phyloP scores from a whole-genome alignment of 2,888 invertebrate genomes.

The Ophioninae sp. region DNA sequence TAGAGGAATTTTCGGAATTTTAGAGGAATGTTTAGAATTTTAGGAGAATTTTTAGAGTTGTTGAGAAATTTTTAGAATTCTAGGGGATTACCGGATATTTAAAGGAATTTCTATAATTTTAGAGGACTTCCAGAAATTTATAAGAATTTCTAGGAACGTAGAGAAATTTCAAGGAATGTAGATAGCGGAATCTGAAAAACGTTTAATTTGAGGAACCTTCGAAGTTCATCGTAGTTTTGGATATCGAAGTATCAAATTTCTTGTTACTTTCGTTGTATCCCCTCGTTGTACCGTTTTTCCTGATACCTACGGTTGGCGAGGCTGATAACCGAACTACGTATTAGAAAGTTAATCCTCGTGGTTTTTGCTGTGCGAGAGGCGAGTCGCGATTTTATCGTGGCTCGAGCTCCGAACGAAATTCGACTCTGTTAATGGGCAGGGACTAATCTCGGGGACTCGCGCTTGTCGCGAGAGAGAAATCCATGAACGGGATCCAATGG shows the following conservation, averaged over 20 bases:
- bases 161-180: too few species aligned
- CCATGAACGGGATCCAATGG: conserved; percentile 18
- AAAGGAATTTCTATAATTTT: too few species aligned
- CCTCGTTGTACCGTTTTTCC: not conserved
- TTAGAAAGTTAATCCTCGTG: conserved; percentile 15
- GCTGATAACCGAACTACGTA: conserved; percentile 4
- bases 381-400: conserved; percentile 34
- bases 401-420: conserved; percentile 46
- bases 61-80: too few species aligned
- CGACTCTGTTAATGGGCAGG: conserved; percentile 52
- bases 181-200: too few species aligned
- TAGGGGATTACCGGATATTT: too few species aligned
- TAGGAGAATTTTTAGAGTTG: too few species aligned
- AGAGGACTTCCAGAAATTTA: too few species aligned
- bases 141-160: too few species aligned
- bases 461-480: conserved; percentile 27
- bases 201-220: too few species aligned
- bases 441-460: conserved; percentile 46
- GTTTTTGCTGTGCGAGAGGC: not conserved
- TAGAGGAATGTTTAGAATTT: too few species aligned
- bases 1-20: too few species aligned
- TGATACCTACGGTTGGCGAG: not conserved
- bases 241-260: not conserved
- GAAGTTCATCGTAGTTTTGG: too few species aligned
- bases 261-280: not conserved